Percentiles rank a stretch among this genome's conserved stretches.
phyloP scores from a whole-genome alignment of 2,888 invertebrate genomes.

The Galerucella calmariensis region DNA sequence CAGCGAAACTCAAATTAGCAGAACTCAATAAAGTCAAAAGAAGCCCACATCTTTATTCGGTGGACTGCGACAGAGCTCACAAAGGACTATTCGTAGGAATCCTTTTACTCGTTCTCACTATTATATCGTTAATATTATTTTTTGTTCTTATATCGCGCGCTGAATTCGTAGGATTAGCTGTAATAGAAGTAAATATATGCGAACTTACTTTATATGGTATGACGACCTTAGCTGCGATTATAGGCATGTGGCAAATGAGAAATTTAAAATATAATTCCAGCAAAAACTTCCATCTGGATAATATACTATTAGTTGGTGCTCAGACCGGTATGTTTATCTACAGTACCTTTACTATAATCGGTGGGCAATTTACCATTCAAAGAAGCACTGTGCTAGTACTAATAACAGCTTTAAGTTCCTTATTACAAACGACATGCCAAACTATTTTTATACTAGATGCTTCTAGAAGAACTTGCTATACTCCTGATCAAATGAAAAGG shows the following conservation, averaged over 20 bases:
- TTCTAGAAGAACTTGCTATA: conserved; percentile 84
- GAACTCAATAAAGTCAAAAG: conserved; percentile 72
- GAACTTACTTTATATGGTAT: conserved; percentile 88
- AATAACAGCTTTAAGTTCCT: conserved; percentile 84
- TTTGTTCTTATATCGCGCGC: conserved; percentile 52
- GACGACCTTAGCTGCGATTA: conserved; percentile 85
- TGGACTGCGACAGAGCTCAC: conserved; percentile 93
- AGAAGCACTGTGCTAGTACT: conserved; percentile 84
- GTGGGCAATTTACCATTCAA: conserved; percentile 87
- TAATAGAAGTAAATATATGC: conserved; percentile 74
- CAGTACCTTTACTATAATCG: conserved; percentile 92
- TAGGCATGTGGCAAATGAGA: conserved; percentile 89
- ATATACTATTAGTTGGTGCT: conserved; percentile 90
- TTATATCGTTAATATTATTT: conserved; percentile 75
- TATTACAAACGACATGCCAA: conserved; percentile 89
- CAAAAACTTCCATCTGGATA: conserved; percentile 72
- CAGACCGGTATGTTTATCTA: conserved; percentile 95
- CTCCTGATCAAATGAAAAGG: conserved; percentile 81
- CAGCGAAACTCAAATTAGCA: conserved; percentile 52
- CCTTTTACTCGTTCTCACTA: conserved; percentile 78
- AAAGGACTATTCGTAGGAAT: conserved; percentile 84
- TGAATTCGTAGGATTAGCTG: conserved; percentile 45
- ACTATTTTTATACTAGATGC: conserved; percentile 93
- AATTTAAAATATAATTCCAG: conserved; percentile 84
- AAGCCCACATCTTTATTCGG: conserved; percentile 88